Evolutionary conservation across 2,888 invertebrate genomes (phyloP).

Genomic region (Leucophenga montana): DNA sequence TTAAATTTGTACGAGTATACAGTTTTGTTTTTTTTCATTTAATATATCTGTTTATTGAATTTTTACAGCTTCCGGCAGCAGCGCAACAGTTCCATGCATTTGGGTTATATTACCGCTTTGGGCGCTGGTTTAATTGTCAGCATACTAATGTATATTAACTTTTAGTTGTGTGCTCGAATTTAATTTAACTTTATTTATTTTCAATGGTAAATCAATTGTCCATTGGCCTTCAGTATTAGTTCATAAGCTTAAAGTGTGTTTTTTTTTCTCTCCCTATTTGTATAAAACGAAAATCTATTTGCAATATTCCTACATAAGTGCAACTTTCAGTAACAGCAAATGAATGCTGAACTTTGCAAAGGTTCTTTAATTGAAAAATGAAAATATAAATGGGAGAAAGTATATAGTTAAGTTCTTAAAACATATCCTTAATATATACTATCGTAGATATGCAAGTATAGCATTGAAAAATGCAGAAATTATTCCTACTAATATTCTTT

Average conservation of each 20-base stretch:
- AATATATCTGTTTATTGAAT: background rate
- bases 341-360: no score
- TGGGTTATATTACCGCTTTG: constrained; percentile 75
- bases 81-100: constrained; percentile 68
- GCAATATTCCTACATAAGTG: no score
- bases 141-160: constrained; percentile 69
- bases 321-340: no score
- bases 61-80: constrained; percentile 62
- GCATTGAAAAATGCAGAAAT: constrained; percentile 4
- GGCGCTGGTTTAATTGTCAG: constrained; percentile 74
- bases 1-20: background rate
- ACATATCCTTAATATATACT: constrained; percentile 36
- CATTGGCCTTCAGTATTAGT: constrained; percentile 12
- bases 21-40: constrained; percentile 10
- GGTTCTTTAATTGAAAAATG: no score
- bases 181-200: constrained; percentile 13
- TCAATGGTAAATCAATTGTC: background rate
- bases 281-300: no score
- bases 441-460: constrained; percentile 30
- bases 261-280: constrained; percentile 22
- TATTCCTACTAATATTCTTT: constrained; percentile 21
- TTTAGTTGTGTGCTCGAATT: constrained; percentile 33
- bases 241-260: background rate
- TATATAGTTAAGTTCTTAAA: constrained; percentile 16
- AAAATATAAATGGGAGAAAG: no score